Percentiles rank a stretch among this genome's conserved stretches.
These are phyloP conservation scores for Conops quadrifasciatus DNA, from an alignment of 2,888 invertebrate species.

Conservation along the genomic window DNA sequence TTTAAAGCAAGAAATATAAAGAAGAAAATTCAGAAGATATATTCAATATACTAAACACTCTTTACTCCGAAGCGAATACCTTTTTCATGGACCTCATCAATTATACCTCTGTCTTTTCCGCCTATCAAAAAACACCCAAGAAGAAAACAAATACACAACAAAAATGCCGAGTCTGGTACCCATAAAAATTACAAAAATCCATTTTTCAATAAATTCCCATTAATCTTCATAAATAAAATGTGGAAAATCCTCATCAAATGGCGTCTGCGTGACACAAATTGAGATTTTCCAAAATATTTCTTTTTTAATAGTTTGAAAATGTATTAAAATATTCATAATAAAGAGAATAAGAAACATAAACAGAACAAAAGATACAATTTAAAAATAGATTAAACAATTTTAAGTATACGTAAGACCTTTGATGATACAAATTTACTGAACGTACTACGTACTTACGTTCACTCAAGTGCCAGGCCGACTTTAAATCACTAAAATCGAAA, in stretches of 20 bases:
- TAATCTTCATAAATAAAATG: conserved; percentile 23
- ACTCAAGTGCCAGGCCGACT: too few relatives aligned
- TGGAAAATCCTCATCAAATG: not conserved
- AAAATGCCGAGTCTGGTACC: not conserved
- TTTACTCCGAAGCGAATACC: too few relatives aligned
- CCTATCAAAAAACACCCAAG: too few relatives aligned
- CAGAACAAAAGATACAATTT: not conserved
- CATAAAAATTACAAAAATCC: conserved; percentile 27
- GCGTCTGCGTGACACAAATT: not conserved
- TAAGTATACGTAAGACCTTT: too few relatives aligned
- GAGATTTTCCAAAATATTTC: conserved; percentile 1
- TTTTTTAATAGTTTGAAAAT: not conserved
- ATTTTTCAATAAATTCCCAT: conserved; percentile 30
- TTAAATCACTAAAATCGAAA: not conserved
- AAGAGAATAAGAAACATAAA: not conserved
- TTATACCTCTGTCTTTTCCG: too few relatives aligned
- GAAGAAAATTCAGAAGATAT: too few relatives aligned
- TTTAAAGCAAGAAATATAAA: too few relatives aligned
- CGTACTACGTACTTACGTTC: too few relatives aligned
- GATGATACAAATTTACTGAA: too few relatives aligned
- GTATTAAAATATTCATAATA: not conserved
- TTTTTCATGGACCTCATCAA: conserved; percentile 12
- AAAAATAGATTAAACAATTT: too few relatives aligned
- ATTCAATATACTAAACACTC: too few relatives aligned
- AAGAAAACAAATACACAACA: not conserved